phyloP scores from a whole-genome alignment of 2,113 vertebrate species.

The Albula glossodonta region DNA sequence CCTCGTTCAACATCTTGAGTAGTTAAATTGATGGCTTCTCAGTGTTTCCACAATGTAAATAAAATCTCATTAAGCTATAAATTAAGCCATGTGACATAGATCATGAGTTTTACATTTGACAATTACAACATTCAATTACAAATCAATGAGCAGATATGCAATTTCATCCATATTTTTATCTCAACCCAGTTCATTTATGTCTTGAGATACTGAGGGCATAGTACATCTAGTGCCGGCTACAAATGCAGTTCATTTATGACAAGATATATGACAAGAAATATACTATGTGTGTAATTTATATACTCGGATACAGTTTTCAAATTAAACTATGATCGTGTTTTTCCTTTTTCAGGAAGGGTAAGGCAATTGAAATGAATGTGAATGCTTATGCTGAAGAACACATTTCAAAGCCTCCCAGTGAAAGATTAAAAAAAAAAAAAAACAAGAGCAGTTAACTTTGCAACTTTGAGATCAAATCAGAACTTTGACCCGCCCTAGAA shows the following conservation, averaged over 20 bases:
- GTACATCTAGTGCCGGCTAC: neutral
- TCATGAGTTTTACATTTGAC: too few relatives aligned
- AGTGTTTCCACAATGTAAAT: too few relatives aligned
- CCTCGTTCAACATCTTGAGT: too few relatives aligned
- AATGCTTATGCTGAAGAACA: neutral
- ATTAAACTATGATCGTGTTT: neutral
- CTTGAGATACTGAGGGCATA: neutral
- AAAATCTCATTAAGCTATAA: too few relatives aligned
- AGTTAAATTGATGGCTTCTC: too few relatives aligned
- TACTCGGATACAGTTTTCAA: neutral
- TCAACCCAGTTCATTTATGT: neutral
- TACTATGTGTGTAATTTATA: neutral
- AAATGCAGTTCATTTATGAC: neutral
- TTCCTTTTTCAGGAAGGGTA: neutral
- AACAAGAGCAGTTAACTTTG: neutral
- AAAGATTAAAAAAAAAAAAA: neutral
- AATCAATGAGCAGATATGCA: too few relatives aligned
- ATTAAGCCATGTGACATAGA: too few relatives aligned
- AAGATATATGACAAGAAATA: conserved; percentile 4
- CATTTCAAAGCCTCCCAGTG: neutral
- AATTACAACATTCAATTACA: too few relatives aligned
- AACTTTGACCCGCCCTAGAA: neutral
- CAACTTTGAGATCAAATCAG: conserved; percentile 1
- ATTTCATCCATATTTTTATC: neutral
- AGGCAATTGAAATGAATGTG: neutral